Conservation (phyloP, 2,888 invertebrate species). For the Platerodrilus igneus region DNA sequence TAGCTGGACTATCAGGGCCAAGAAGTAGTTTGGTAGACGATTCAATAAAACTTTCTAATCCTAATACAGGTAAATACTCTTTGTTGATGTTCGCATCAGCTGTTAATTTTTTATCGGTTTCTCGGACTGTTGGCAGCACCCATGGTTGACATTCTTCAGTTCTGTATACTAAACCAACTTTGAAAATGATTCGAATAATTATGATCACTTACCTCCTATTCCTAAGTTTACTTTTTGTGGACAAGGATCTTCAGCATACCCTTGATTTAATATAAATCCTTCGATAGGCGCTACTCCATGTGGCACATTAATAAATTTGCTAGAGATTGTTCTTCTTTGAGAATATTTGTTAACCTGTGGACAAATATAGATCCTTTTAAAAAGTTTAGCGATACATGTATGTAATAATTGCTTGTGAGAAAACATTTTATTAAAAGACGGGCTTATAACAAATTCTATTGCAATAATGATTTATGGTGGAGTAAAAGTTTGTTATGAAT, state of each 20-base stretch:
- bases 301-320: too few species aligned
- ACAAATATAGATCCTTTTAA: too few species aligned
- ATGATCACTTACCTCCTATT: conserved; percentile 76
- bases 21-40: conserved; percentile 80
- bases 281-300: conserved; percentile 94
- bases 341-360: too few species aligned
- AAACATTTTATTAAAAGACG: too few species aligned
- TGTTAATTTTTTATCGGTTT: conserved; percentile 80
- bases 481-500: too few species aligned
- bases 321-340: too few species aligned
- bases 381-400: too few species aligned
- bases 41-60: conserved; percentile 70
- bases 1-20: conserved; percentile 68
- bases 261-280: conserved; percentile 82
- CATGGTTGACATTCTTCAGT: conserved; percentile 91
- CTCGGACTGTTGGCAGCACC: conserved; percentile 92
- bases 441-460: too few species aligned
- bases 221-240: conserved; percentile 88
- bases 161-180: conserved; percentile 71
- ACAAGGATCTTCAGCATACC: conserved; percentile 67
- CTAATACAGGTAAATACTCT: conserved; percentile 94
- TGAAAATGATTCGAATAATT: conserved; percentile 5
- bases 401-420: too few species aligned
- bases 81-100: conserved; percentile 79
- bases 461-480: too few species aligned